Base-by-base conservation (phyloP, 2,113 vertebrate species). In the Merops nubicus region DNA sequence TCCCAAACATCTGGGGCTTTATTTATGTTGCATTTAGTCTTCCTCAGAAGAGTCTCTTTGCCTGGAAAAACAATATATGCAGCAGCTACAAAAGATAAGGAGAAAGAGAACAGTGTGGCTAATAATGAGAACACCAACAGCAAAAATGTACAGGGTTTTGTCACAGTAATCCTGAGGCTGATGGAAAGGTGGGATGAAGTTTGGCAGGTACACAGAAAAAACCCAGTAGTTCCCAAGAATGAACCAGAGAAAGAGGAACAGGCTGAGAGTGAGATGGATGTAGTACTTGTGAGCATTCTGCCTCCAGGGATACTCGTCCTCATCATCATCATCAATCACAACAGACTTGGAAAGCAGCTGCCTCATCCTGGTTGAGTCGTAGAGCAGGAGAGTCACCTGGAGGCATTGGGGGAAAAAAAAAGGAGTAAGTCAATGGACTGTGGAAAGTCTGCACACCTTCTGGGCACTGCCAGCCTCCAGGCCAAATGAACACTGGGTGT, bases 221-320 rank as follows among this genome's bases (percentile, higher is more conserved):
- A 98, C 96, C 97, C 96, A 98, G 63, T 97, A 97, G 86, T 98
- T 98, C 5, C 97, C 98, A 89, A 98, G 93, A 51, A 98, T 94
- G 95, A 98, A 98, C 98, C 98, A 98, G 86, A 98, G 92, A 53
- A 97, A 98, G 64, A 98, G 97, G 79, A 98, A 98, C 64, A 98
- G 80, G 93, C 97, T 97, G 95, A 98, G 98, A 10, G 88, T 88
- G 67, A 98, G 89, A 82, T 98, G 97, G 82, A 96, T 62, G 48
- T 98, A 98, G 91, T 97, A 98, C 81, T 91, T 97, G 95, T 97
- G 96, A 16, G 88, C 95, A 7, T 98, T 98, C 89, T 97, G 97
- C 75, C 98, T 97, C 98, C 98, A 98, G 54, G 97, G 98, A 84
- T 97, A 98, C 48, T 98, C 97, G 0, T 98, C 97, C 0, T 97